Percentiles rank a stretch among this genome's conserved stretches.
Conservation (phyloP, 2,113 vertebrate genomes). For the Corvus hawaiiensis region DNA sequence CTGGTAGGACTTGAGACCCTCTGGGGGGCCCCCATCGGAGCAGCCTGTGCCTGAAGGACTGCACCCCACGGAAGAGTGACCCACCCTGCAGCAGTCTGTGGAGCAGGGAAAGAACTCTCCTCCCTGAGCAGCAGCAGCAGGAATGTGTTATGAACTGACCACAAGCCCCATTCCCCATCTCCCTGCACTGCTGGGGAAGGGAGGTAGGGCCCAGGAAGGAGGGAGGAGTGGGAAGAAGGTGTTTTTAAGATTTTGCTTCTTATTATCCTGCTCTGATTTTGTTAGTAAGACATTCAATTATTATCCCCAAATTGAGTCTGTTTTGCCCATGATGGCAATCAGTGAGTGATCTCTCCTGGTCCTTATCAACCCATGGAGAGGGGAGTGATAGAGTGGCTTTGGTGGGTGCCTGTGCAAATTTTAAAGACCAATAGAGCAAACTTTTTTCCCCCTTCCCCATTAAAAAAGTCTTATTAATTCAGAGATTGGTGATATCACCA, state of each 20-base stretch:
- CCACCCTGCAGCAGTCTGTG: background rate
- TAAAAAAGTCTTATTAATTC: background rate
- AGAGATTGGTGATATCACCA: background rate
- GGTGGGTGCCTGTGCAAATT: background rate
- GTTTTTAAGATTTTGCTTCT: background rate
- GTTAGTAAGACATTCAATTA: background rate
- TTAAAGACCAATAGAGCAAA: background rate
- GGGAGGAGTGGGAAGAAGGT: background rate
- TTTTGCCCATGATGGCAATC: background rate
- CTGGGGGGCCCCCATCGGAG: background rate
- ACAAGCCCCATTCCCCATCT: background rate
- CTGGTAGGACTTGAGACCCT: background rate
- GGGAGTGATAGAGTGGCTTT: background rate
- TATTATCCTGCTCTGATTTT: background rate
- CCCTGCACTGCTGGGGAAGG: background rate
- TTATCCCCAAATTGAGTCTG: background rate
- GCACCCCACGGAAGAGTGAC: background rate
- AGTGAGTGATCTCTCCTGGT: background rate
- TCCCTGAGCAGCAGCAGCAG: background rate
- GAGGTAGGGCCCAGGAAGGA: background rate
- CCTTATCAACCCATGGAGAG: background rate
- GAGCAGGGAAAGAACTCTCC: background rate
- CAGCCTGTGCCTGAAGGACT: background rate
- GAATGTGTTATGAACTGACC: background rate
- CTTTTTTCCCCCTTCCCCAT: background rate